Base-by-base conservation (phyloP, 2,113 vertebrate species). In the Synchiropus splendidus region DNA sequence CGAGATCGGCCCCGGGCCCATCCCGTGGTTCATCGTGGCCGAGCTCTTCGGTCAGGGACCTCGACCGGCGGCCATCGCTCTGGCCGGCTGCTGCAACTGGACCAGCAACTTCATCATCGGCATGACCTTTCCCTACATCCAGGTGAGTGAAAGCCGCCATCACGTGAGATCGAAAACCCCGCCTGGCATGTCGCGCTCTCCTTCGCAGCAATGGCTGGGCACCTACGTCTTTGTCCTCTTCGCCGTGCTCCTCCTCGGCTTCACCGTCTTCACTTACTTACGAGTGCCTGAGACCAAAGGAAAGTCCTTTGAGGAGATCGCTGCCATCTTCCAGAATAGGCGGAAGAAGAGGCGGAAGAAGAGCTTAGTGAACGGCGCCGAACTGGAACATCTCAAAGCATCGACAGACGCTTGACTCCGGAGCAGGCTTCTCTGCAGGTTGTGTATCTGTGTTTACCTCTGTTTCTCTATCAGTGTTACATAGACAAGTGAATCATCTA, bases 31-130 rank as follows among this genome's bases (percentile, higher is more conserved):
- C 39, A 95, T 98, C 0, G 95, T 95, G 9, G 93, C 94, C 0
- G 95, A 98, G n/a, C 74, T 97, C 30, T 98, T 98, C 84, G 94
- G 91, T 42, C 95, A 98, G 72, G 94, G 92, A n/a, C 90, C 95
- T 0, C 90, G 95, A 0, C 90, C 94, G 0, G 88, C 93, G 0
- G 95, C 95, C 37, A 85, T 98, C 0, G 90, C 94, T 0, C 36
- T 94, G 0, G 90, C 92, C 0, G 85, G 93, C 4, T 95, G 88
- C 78, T 86, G 85, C 82, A 98, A 98, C 78, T 98, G 95, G 95
- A 78, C 83, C 48, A 90, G 89, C 80, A 98, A 98, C 74, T 97
- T 97, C 79, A 70, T 96, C 1, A 51, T 97, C n/a, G 94, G 80
- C 31, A 89, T 97, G 89, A 89, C 84, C 17, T 98, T 98, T 72